Base-by-base conservation (phyloP, 2,888 invertebrate genomes). In the Chalcosyrphus nemorum region DNA sequence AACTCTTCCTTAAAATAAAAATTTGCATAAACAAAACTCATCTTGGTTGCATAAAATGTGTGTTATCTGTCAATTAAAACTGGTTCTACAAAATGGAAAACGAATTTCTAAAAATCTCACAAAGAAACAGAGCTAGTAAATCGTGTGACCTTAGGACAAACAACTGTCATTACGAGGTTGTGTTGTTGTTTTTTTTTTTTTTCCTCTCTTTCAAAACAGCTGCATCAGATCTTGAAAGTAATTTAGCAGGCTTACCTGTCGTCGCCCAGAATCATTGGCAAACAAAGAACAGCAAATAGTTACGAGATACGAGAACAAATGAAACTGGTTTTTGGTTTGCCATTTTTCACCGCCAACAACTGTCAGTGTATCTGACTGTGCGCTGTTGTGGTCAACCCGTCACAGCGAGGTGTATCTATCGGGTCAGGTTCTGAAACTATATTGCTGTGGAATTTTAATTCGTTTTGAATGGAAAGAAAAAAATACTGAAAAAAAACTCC, bases 381-480 rank as follows among this genome's bases (percentile, higher is more conserved):
- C 47, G 57, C 50, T 59, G 71, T 41, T 59, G 71, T 63, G 52
- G 61, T 57, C 54, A 56, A 75, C 45, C 21, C 63, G 38, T 24
- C 54, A 65, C 21, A 68, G 38, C n/a, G 75, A 41, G 75, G 57
- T 76, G 47, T 66, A 57, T 15, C 66, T 59, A 15, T 41, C 43
- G 59, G 74, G 75, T 75, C 56, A 27, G 47, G 43, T 68, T 68
- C 54, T 65, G 61, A 35, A 61, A 77, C 70, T 35, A 38, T 1
- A 35, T 45, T 15, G 45, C 21, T 68, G 61, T 61, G 82, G 82
- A 82, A 82, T 82, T 78, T 78, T 68, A 82, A 82, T 82, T 82
- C 50, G 41, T 65, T 76, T 70, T 38, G 32, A 76, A 65, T 66
- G 65, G 3, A 24, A 45, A 57, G 65, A 56, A 21, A 56, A 57